A percentile compares a stretch with the other conserved stretches of the same genome.
These are phyloP conservation scores for Ennomos erosarius DNA, from an alignment of 2,888 invertebrate species.

Conservation along the genomic window DNA sequence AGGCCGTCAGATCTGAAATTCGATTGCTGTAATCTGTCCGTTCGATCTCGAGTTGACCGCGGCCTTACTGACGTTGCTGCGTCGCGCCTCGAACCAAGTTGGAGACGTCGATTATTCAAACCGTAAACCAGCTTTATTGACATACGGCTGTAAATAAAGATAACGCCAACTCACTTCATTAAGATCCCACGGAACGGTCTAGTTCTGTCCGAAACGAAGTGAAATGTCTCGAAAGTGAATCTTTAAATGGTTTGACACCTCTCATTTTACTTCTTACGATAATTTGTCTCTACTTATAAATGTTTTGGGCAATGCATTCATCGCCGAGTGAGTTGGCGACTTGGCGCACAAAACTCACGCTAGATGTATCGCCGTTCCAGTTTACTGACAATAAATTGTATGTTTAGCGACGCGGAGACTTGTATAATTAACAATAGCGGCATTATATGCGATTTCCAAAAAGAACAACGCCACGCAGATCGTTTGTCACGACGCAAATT, in stretches of 20 bases:
- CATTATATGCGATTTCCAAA: constrained; percentile 83
- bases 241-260: constrained; percentile 51
- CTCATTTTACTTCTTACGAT: constrained; percentile 38
- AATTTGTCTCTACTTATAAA: constrained; percentile 69
- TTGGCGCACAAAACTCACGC: constrained; percentile 69
- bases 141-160: constrained; percentile 58
- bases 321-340: constrained; percentile 53
- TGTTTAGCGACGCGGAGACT: constrained; percentile 80
- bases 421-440: constrained; percentile 83
- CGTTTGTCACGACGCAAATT: constrained; percentile 82
- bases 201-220: constrained; percentile 43
- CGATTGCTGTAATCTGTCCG: constrained; percentile 68
- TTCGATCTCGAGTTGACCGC: constrained; percentile 68
- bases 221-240: constrained; percentile 60
- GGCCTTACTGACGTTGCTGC: constrained; percentile 62
- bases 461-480: constrained; percentile 69
- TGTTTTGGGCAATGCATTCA: constrained; percentile 64
- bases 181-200: constrained; percentile 51
- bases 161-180: constrained; percentile 56
- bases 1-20: constrained; percentile 67
- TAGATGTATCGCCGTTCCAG: constrained; percentile 74
- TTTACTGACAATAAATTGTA: constrained; percentile 81
- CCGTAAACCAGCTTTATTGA: constrained; percentile 58
- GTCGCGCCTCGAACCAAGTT: constrained; percentile 26
- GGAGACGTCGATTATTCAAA: constrained; percentile 66